Conservation (phyloP, 1,140 invertebrate genomes). For the Nixonia krombeini region DNA sequence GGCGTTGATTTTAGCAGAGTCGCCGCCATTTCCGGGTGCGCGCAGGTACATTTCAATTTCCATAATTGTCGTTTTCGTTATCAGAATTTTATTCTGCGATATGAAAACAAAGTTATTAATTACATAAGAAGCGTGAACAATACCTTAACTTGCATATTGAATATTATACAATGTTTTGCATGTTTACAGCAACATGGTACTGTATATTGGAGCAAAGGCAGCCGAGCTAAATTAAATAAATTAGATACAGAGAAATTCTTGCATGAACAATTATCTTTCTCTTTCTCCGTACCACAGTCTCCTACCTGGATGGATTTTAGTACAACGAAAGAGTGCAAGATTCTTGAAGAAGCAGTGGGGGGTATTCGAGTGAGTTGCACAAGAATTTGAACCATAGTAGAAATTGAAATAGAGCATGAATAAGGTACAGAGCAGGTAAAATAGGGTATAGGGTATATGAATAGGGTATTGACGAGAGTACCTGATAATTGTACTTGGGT, state of each 20-base stretch:
- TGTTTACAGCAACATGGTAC: constrained; percentile 92
- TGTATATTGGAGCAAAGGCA: constrained; percentile 91
- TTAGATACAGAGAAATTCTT: constrained; percentile 84
- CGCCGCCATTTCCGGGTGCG: constrained; percentile 88
- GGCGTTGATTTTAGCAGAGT: constrained; percentile 88
- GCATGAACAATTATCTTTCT: constrained; percentile 84
- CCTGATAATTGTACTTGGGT: too few relatives aligned
- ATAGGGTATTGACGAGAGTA: too few relatives aligned
- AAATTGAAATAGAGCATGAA: too few relatives aligned
- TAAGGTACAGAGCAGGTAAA: too few relatives aligned
- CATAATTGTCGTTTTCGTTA: too few relatives aligned
- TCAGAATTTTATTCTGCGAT: too few relatives aligned
- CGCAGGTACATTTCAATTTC: constrained; percentile 77
- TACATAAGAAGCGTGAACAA: too few relatives aligned
- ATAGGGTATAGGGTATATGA: too few relatives aligned
- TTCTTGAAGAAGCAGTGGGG: constrained; percentile 85
- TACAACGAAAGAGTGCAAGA: constrained; percentile 84
- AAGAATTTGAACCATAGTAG: too few relatives aligned
- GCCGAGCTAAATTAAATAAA: constrained; percentile 75
- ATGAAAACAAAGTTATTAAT: too few relatives aligned
- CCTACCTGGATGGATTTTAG: constrained; percentile 98
- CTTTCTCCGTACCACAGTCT: constrained; percentile 85
- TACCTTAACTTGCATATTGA: too few relatives aligned
- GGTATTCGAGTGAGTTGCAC: constrained; percentile 80
- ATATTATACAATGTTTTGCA: too few relatives aligned